These are phyloP conservation scores for Hyperopisus bebe DNA, from an alignment of 2,113 vertebrate genomes.

Conservation along the genomic window DNA sequence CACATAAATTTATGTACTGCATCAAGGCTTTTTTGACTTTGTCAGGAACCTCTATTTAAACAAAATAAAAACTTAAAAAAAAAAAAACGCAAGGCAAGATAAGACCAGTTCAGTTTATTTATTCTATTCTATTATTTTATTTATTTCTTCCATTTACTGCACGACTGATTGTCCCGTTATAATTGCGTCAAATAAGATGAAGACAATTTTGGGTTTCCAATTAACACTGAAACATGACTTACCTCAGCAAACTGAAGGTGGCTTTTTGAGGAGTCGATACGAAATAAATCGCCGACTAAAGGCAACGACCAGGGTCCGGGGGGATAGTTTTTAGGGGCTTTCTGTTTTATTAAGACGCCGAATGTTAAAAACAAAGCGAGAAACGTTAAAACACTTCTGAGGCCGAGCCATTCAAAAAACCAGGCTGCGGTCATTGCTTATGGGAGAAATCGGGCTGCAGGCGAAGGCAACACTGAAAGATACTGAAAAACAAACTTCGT, in stretches of 20 bases:
- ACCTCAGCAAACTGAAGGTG: slow-evolving; percentile 47
- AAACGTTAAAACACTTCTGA: not conserved
- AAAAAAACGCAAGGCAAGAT: no score
- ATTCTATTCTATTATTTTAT: no score
- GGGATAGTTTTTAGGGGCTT: slow-evolving; percentile 23
- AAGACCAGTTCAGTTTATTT: no score
- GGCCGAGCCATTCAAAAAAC: not conserved
- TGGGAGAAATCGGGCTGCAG: not conserved
- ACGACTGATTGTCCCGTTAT: not conserved
- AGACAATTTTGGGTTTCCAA: not conserved
- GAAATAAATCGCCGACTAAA: not conserved
- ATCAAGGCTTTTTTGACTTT: no score
- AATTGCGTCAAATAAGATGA: not conserved
- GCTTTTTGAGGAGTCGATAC: not conserved
- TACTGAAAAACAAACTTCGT: not conserved
- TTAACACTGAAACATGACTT: not conserved
- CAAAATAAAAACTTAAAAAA: no score
- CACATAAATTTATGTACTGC: no score
- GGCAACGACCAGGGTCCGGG: not conserved
- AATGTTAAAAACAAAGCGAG: slow-evolving; percentile 52
- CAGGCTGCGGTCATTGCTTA: not conserved
- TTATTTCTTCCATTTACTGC: not conserved
- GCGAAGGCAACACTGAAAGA: not conserved
- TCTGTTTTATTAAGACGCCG: slow-evolving; percentile 42
- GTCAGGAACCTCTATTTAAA: no score